Evolutionary conservation across 2,113 vertebrate species (phyloP).

Genomic region (Collichthys lucidus): DNA sequence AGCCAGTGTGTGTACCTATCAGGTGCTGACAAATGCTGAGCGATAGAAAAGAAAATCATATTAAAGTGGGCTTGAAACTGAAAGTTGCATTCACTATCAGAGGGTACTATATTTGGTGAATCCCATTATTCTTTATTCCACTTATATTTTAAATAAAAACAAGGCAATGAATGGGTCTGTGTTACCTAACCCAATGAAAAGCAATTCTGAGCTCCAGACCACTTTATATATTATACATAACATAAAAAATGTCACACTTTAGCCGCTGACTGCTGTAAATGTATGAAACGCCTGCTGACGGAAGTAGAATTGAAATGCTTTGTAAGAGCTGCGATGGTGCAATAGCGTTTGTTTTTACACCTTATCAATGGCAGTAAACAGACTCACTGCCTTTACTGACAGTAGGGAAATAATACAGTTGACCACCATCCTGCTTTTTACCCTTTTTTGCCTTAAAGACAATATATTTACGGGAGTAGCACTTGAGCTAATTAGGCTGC

Average conservation of each 20-base stretch:
- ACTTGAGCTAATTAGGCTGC: constrained; percentile 62
- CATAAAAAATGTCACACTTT: constrained; percentile 8
- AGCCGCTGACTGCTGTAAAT: constrained; percentile 34
- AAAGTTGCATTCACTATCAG: background rate
- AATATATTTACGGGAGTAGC: constrained; percentile 56
- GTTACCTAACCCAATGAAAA: background rate
- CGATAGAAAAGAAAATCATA: background rate
- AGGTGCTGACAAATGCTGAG: constrained; percentile 16
- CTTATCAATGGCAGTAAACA: constrained; percentile 38
- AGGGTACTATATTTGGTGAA: background rate
- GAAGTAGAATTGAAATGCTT: constrained; percentile 24
- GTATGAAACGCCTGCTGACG: constrained; percentile 17
- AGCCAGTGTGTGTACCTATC: background rate
- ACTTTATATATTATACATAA: background rate
- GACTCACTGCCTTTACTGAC: background rate
- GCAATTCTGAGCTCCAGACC: constrained; percentile 2
- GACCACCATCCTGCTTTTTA: constrained; percentile 31
- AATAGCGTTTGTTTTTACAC: constrained; percentile 19
- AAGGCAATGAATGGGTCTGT: background rate
- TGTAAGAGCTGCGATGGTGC: background rate
- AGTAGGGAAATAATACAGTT: constrained; percentile 35
- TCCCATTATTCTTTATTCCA: constrained; percentile 1
- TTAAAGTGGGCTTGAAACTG: constrained; percentile 11
- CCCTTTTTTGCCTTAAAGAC: constrained; percentile 33
- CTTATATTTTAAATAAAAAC: constrained; percentile 1